Evolutionary conservation across 2,113 vertebrate genomes (phyloP).

Genomic region (Microcebus griseorufus): DNA sequence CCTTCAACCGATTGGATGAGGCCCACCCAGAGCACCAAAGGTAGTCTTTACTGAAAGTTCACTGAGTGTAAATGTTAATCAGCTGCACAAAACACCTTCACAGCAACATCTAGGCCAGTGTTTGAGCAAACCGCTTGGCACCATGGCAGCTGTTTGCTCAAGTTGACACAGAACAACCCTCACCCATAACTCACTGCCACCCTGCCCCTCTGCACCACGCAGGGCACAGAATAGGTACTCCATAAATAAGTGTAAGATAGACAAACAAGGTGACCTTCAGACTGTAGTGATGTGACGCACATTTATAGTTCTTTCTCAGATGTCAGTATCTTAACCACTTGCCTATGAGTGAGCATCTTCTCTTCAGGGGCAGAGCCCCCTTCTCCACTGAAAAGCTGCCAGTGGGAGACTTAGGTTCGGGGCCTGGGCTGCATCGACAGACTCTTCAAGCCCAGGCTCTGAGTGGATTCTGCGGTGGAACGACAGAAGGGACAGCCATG

Average conservation of each 20-base stretch:
- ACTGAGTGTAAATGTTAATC: neutral
- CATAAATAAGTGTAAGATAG: neutral
- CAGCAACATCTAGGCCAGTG: neutral
- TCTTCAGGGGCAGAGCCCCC: neutral
- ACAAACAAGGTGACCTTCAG: neutral
- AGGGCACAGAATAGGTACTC: neutral
- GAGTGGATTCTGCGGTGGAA: neutral
- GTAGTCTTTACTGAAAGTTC: neutral
- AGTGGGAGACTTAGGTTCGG: neutral
- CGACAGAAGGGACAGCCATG: neutral
- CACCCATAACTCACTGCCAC: neutral
- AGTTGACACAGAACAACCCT: fast-evolving
- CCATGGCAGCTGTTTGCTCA: too few species aligned
- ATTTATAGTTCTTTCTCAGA: neutral
- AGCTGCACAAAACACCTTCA: neutral
- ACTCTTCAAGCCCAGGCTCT: neutral
- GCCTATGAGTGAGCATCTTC: neutral
- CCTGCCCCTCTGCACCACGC: fast-evolving
- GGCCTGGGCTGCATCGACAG: neutral
- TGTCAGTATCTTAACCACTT: neutral
- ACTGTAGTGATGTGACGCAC: neutral
- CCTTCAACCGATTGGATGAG: neutral
- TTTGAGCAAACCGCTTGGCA: neutral
- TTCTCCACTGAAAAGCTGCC: neutral
- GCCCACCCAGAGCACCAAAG: neutral